Evolutionary conservation across 2,888 invertebrate genomes (phyloP), one percentile per base, ranked within the genome.

Genomic region (Leucania comma): DNA sequence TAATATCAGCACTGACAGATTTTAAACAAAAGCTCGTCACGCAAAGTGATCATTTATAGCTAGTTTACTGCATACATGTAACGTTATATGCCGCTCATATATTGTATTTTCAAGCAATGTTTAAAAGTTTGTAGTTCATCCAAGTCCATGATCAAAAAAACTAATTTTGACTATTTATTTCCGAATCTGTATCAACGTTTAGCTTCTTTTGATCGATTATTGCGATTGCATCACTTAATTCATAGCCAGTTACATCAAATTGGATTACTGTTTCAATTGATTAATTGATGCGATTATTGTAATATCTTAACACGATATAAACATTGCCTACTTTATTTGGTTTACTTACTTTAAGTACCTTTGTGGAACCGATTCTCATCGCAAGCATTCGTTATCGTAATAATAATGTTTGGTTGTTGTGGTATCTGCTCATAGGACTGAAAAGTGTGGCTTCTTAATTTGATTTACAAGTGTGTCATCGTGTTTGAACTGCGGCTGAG

Each of bases 401-500:
- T 60, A 35, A 26, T 62, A 68, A 57, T 62, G 38, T 58, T 26
- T 59, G 50, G 9, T 26, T 65, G 10, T 24, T 50, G 35, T 9
- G 24, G 60, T 68, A 54, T 61, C 10, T 26, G 26, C 29, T 69
- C 32, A 29, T 78, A 63, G 62, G 72, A 64, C 46, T 64, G 10
- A 56, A 68, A 26, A 29, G 38, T 83, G 32, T 42, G 66, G 75
- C 65, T 77, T 86, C 80, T 67, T 78, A 74, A 81, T 83, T 86
- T 86, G 80, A 87, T 84, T 82, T 80, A 81, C 32, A 50, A 72
- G 53, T 68, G 59, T 85, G 78, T 80, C 81, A 75, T 29, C 72
- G 63, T 79, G 66, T 68, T 56, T 79, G 70, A 77, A 75, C 75
- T 62, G 66, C 63, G 61, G 50, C 66, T 62, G 60, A 73, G 59